Base-by-base conservation (phyloP, 2,888 invertebrate species). In the Trisateles emortualis region DNA sequence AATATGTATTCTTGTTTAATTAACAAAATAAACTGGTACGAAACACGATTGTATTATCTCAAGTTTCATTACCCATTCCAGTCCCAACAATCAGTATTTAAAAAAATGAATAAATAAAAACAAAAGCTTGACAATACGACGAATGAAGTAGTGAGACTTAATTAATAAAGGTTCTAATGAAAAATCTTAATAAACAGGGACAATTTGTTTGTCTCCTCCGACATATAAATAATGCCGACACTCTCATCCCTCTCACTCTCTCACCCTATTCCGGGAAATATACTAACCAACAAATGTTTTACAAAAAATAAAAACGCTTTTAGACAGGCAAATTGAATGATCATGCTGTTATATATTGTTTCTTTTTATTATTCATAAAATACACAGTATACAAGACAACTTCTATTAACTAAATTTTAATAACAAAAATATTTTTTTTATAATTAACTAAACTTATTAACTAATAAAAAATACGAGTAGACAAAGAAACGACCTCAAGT, bases 141-240 rank as follows among this genome's bases (percentile, higher is more conserved):
- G 62, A 73, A 69, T 67, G 59, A 65, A 70, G 62, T 59, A 60
- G 52, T 59, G 44, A 41, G 58, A 52, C 64, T 64, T 69, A 64
- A 70, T 68, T 64, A 71, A 71, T 63, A 47, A 54, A 55, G 38
- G 57, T 55, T 45, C 41, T 50, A 56, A 63, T 58, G 52, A 59
- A 62, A 67, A 68, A 66, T 56, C 53, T 50, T 41, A 57, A 59
- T 53, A 65, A 72, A 73, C 64, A 64, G 46, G 41, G 49, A 62
- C 68, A 62, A 66, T 73, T 73, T 74, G 64, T 71, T 76, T 72
- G 66, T 64, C 64, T 68, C 29, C 16, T 22, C 32, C 13, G 24
- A 24, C 52, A 26, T 43, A 19, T 54, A 59, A 59, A 59, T 42
- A 40, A 58, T 39, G 6, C 10, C 8, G 35, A 5, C 35, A 16